Evolutionary conservation across 2,113 vertebrate genomes (phyloP), one percentile per base, ranked within the genome.

Genomic region (Sterna hirundo): DNA sequence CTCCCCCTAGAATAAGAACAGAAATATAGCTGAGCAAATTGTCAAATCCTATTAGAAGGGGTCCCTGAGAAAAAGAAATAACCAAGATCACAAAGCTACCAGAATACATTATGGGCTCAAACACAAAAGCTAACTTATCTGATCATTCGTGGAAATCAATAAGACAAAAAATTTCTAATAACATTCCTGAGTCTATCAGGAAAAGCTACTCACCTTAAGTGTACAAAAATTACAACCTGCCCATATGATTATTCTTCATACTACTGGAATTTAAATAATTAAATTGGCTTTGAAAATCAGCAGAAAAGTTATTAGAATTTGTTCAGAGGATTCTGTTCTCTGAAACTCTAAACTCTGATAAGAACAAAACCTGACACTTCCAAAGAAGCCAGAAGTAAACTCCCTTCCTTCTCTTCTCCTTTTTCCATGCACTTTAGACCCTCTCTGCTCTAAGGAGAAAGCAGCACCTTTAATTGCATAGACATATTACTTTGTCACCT

Each of bases 331-430:
- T 87, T 91, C 88, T 89, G 58, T 87, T 95, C 49, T 62, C 91
- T 96, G 95, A 94, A 94, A 94, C 46, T 23, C 70, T 80, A 92
- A 92, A 78, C 88, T 79, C 80, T 58, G 88, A 81, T 93, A 94
- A 89, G 81, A 89, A 46, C 65, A 83, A 91, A 96, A 96, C 81
- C 46, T 2, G 44, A 97, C 61, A 94, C 88, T 87, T 87, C 14
- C 54, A 84, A 87, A 87, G 46, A 76, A 94, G 81, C 22, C 61
- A 65, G 65, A 89, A 92, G 51, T 60, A 84, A 88, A 83, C 27
- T 88, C 62, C 61, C 27, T 89, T 92, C 51, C 52, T 72, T 81
- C 82, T 90, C 49, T 61, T 52, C 21, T 88, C 78, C 34, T 58
- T 88, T 94, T 95, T 27, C 88, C 44, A 32, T 38, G 23, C 14